These are phyloP conservation scores for Euplagia quadripunctaria DNA, from an alignment of 2,888 invertebrate genomes.

Conservation along the genomic window DNA sequence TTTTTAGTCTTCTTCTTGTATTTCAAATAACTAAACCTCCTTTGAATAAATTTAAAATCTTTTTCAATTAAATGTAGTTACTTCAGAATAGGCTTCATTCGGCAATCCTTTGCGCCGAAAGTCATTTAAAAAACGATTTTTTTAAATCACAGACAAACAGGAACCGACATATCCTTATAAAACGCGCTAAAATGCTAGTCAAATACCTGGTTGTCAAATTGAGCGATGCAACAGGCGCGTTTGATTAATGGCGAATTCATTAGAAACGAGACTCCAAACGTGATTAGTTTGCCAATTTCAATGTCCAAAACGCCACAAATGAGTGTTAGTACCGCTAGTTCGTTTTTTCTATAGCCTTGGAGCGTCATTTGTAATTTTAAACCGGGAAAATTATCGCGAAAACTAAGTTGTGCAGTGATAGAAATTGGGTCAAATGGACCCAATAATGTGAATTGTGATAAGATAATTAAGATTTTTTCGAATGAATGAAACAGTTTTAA, in stretches of 20 bases:
- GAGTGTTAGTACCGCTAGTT: constrained; percentile 25
- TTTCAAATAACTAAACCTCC: too few relatives aligned
- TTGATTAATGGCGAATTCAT: constrained; percentile 54
- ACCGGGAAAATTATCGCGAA: neutral
- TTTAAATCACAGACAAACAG: constrained; percentile 16
- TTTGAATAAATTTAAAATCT: too few relatives aligned
- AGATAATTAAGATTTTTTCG: too few relatives aligned
- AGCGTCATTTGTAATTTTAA: constrained; percentile 6
- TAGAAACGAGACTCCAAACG: constrained; percentile 59
- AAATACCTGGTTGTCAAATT: constrained; percentile 22
- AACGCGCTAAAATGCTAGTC: constrained; percentile 29
- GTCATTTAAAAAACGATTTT: constrained; percentile 1
- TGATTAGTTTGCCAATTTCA: constrained; percentile 43
- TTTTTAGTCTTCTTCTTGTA: too few relatives aligned
- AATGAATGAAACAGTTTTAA: too few relatives aligned
- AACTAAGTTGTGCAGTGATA: neutral
- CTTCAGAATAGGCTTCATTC: too few relatives aligned
- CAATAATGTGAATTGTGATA: too few relatives aligned
- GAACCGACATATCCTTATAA: constrained; percentile 25
- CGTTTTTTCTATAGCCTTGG: constrained; percentile 13
- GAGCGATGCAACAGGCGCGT: constrained; percentile 10
- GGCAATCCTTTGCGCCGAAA: neutral
- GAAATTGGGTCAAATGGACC: too few relatives aligned
- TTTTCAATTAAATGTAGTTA: too few relatives aligned
- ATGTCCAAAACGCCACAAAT: constrained; percentile 9